Base-by-base conservation (phyloP, 2,113 vertebrate species). In the Thinocorus orbignyianus region DNA sequence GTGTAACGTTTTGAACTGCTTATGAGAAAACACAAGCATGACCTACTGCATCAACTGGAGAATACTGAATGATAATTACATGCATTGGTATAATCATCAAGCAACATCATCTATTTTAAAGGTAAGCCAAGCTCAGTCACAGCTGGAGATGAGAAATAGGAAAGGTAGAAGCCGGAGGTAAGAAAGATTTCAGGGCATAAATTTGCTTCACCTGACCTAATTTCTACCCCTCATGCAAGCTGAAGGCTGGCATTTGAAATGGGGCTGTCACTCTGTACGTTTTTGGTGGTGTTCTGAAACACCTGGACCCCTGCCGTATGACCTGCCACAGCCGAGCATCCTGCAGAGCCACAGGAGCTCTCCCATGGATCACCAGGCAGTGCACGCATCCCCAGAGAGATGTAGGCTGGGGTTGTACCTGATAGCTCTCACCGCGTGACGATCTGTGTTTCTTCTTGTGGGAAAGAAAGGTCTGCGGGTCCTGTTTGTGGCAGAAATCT, bases 1-100 rank as follows among this genome's bases (percentile, higher is more conserved):
- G 31, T 69, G 31, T 42, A 39, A 96, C 97, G 94, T 94, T 95
- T 94, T 54, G 35, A 88, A 81, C 74, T 96, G 52, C 81, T 87
- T 88, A n/a, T 14, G 44, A 77, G 61, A 58, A 93, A 95, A 91
- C 35, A 92, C 71, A 42, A 91, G 46, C 48, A 18, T 42, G 52
- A 79, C 18, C 9, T 49, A 23, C 19, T 84, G 20, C 24, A 18
- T 66, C 58, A 87, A 41, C 16, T 92, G 71, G 31, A 74, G 77
- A 58, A 72, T 49, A 65, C 17, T 33, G 8, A 72, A 37, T 7
- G 2, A 28, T 86, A 89, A 85, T 91, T 95, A 68, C 18, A 13
- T 41, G 33, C 44, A 20, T 46, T 10, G 46, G 46, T 46, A 46
- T 46, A 46, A 46, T 17, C 18, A 61, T 55, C 37, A 87, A 89